Percentiles rank a stretch among this genome's conserved stretches.
Evolutionary conservation across 2,888 invertebrate genomes (phyloP).

Genomic region (Podotricha telesiphe): DNA sequence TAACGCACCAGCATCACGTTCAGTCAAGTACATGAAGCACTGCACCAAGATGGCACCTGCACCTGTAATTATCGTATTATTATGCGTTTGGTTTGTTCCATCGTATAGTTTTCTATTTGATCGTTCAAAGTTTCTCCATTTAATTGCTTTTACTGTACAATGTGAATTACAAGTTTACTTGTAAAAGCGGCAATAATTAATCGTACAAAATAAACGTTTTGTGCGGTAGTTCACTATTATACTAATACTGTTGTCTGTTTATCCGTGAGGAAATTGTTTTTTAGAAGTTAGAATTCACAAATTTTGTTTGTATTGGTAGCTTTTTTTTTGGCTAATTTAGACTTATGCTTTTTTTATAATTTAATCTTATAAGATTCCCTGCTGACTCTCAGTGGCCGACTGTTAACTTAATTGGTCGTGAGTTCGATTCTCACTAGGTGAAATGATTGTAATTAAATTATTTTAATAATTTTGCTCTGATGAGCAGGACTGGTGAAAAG

Average conservation of each 20-base stretch:
- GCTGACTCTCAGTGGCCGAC: too few relatives aligned
- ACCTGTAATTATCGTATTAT: constrained; percentile 18
- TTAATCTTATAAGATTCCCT: too few relatives aligned
- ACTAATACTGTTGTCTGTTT: constrained; percentile 11
- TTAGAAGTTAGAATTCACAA: too few relatives aligned
- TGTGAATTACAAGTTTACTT: constrained; percentile 25
- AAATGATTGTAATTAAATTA: too few relatives aligned
- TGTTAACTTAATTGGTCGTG: too few relatives aligned
- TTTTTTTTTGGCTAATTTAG: too few relatives aligned
- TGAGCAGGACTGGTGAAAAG: too few relatives aligned
- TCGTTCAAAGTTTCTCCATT: constrained; percentile 20
- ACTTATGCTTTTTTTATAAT: too few relatives aligned
- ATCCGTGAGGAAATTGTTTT: background rate
- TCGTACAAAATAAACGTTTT: constrained; percentile 22
- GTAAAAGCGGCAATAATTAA: constrained; percentile 31
- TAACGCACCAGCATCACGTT: background rate
- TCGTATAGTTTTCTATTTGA: constrained; percentile 22
- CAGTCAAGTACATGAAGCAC: background rate
- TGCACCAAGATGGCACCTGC: background rate
- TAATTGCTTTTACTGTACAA: constrained; percentile 21
- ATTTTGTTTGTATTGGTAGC: too few relatives aligned
- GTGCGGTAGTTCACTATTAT: constrained; percentile 16
- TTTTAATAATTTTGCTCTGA: too few relatives aligned
- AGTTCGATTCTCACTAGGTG: too few relatives aligned
- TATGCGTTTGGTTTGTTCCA: constrained; percentile 24